Evolutionary conservation across 2,888 invertebrate genomes (phyloP).

Genomic region (Torymus auratus): DNA sequence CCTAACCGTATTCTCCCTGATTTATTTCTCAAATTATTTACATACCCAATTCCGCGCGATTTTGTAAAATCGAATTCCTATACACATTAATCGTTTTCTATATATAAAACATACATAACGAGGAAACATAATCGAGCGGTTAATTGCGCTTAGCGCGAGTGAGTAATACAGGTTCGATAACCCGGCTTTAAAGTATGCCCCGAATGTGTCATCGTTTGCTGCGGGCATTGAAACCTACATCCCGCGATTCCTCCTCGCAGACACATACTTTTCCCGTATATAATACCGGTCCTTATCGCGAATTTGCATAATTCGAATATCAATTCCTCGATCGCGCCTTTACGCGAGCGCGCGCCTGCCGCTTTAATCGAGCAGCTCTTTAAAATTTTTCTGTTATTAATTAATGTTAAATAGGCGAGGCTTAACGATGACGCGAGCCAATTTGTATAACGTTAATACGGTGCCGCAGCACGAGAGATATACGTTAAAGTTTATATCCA

Average conservation of each 20-base stretch:
- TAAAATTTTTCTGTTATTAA: neutral
- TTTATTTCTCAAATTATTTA: slow-evolving; percentile 7
- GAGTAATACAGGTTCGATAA: slow-evolving; percentile 56
- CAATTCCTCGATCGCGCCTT: neutral
- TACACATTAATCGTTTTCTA: slow-evolving; percentile 2
- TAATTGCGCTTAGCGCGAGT: slow-evolving; percentile 41
- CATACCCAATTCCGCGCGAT: neutral
- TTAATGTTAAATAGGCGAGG: no score
- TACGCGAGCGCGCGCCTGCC: neutral
- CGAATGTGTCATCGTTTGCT: slow-evolving; percentile 50
- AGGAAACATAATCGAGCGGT: slow-evolving; percentile 29
- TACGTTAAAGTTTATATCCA: no score
- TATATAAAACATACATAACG: slow-evolving; percentile 11
- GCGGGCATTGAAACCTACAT: slow-evolving; percentile 34
- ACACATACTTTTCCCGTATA: neutral
- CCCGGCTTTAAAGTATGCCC: slow-evolving; percentile 38
- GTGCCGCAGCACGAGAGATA: no score
- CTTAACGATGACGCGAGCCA: no score
- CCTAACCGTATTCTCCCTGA: neutral
- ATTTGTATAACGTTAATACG: no score
- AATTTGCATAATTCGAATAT: slow-evolving; percentile 42
- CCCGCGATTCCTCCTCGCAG: neutral
- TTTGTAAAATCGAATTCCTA: slow-evolving; percentile 7
- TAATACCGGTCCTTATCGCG: slow-evolving; percentile 13
- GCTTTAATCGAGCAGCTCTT: neutral